phyloP scores from a whole-genome alignment of 2,888 invertebrate genomes.

The Leptopterna dolabrata region DNA sequence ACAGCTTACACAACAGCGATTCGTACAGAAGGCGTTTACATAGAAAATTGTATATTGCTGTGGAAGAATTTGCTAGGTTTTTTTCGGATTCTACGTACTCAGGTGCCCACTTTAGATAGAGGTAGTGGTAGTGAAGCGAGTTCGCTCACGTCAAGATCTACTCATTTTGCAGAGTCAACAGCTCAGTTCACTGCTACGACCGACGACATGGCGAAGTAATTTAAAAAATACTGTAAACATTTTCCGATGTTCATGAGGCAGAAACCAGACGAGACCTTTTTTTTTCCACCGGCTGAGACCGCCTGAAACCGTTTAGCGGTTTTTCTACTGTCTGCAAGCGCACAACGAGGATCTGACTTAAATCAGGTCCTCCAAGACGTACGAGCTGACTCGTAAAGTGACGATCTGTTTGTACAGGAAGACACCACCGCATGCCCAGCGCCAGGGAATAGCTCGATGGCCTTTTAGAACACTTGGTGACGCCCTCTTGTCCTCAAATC shows the following conservation, averaged over 20 bases:
- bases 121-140: no score
- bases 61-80: no score
- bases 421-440: not conserved
- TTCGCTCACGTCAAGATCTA: no score
- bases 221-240: not conserved
- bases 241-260: not conserved
- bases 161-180: no score
- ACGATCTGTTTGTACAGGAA: constrained; percentile 18
- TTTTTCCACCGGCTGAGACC: not conserved
- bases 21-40: no score
- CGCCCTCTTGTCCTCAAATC: not conserved
- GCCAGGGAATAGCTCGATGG: not conserved
- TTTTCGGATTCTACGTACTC: no score
- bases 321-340: not conserved
- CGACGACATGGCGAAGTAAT: not conserved
- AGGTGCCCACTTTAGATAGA: no score
- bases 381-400: constrained; percentile 37
- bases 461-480: constrained; percentile 21
- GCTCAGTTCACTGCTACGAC: no score
- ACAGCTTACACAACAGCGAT: no score
- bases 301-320: not conserved
- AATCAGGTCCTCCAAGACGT: not conserved
- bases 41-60: no score
- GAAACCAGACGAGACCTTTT: not conserved
- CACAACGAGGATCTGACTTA: not conserved